Evolutionary conservation across 1,140 invertebrate species (phyloP).

Genomic region (Babylonia areolata): DNA sequence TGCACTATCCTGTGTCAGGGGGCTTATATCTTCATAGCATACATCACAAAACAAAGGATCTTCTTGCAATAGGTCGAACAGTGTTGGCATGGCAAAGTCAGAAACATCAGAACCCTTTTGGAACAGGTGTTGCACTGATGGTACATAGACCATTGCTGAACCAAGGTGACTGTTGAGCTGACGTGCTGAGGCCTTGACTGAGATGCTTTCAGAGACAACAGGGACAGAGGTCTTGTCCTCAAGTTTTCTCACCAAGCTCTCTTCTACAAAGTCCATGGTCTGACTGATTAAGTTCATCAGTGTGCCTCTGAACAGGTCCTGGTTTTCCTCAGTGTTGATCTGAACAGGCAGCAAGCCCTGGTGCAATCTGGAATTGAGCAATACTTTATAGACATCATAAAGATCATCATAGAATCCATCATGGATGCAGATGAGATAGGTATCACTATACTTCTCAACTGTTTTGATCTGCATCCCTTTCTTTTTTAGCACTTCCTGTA

Average conservation of each 20-base stretch:
- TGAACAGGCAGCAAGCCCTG: neutral
- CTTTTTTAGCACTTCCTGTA: conserved; percentile 23
- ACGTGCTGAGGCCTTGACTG: neutral
- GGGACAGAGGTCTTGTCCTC: neutral
- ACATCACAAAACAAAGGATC: conserved; percentile 39
- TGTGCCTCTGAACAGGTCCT: conserved; percentile 12
- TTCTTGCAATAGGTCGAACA: conserved; percentile 11
- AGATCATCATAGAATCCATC: conserved; percentile 35
- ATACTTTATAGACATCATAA: conserved; percentile 38
- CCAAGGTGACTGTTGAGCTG: conserved; percentile 20
- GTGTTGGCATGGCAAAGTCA: neutral
- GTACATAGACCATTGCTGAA: neutral
- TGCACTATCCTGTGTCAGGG: neutral
- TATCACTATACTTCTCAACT: neutral
- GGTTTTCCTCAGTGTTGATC: neutral
- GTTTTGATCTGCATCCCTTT: neutral
- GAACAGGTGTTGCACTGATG: conserved; percentile 21
- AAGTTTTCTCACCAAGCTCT: neutral
- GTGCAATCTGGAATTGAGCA: conserved; percentile 35
- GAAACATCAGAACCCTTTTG: conserved; percentile 1
- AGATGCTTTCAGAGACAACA: neutral
- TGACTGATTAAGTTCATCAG: conserved; percentile 15
- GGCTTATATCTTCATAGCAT: conserved; percentile 41
- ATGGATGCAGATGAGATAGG: conserved; percentile 38
- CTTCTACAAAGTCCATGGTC: conserved; percentile 29